Evolutionary conservation across 2,113 vertebrate species (phyloP), one percentile per base, ranked within the genome.

Genomic region (Equus quagga): DNA sequence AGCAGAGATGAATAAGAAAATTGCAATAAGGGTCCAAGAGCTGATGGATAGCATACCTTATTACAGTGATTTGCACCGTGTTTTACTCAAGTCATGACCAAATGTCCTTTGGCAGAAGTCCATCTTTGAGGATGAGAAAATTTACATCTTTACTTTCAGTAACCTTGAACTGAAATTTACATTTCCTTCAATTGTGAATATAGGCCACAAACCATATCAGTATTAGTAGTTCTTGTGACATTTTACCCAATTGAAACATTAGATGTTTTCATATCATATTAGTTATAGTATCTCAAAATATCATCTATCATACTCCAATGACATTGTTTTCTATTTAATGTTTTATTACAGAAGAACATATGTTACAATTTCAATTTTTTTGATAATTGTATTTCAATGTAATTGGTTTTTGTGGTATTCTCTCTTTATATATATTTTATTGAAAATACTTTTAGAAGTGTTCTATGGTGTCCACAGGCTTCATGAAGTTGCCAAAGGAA

Each of bases 141-240:
- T 97, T 97, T 96, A 91, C 92, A 95, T 96, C 87, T 97, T 97
- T 97, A 97, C 95, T 97, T 97, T 96, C 95, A 90, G 84, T 95
- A 96, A 96, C 90, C 92, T 98, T 98, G 95, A 97, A 75, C 54
- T 49, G 41, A 97, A 97, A 96, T 96, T 97, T 97, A 85, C 87
- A 97, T 97, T 95, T 96, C 54, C 28, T 96, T 94, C 80, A 49
- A 33, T 92, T 92, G 80, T 87, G 60, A 95, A 36, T 96, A 83
- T 64, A 85, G 64, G 62, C 65, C 69, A 81, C 82, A 97, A 92
- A 94, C 51, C 83, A 95, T 26, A 51, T 94, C 67, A 88, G 33
- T 86, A 92, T 93, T 90, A 70, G 41, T 82, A 85, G 41, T 49
- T 91, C 76, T 96, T 96, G 17, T 97, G 51, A 93, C 54, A 97